Evolutionary conservation across 2,797 vertebrate genomes (phyloP).

Genomic region (Eidolon dupreanum): DNA sequence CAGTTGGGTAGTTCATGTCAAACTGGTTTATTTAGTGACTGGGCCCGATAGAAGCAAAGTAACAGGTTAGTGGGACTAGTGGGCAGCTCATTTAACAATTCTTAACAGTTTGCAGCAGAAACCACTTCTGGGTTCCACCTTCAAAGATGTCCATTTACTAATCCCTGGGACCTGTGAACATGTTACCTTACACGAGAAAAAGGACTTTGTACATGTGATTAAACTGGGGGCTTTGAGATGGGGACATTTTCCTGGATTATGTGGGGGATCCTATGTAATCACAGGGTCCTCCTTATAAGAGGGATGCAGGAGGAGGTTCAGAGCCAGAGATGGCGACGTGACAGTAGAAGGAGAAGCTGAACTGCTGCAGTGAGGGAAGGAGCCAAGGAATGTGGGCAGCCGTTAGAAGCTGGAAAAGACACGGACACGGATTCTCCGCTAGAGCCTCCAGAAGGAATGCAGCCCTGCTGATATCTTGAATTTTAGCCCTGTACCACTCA

Average conservation of each 20-base stretch:
- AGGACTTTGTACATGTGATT: neutral
- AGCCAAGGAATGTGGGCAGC: neutral
- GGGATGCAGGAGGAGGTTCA: neutral
- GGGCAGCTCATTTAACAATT: neutral
- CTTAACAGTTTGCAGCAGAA: neutral
- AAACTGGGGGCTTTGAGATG: neutral
- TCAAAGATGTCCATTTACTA: neutral
- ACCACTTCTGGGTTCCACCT: neutral
- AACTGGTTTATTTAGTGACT: constrained; percentile 19
- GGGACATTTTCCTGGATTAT: neutral
- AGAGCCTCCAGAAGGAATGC: neutral
- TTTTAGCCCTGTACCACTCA: neutral
- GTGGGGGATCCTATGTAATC: neutral
- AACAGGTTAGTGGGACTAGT: neutral
- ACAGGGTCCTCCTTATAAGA: neutral
- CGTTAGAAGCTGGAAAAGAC: neutral
- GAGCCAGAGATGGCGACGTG: neutral
- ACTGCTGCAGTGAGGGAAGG: neutral
- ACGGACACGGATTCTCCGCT: neutral
- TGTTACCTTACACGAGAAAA: neutral
- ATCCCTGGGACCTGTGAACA: neutral
- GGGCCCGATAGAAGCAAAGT: neutral
- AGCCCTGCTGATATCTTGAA: neutral
- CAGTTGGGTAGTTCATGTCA: neutral
- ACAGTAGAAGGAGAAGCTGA: neutral